Conservation (phyloP, 2,113 vertebrate species). For the Grallaria varia region DNA sequence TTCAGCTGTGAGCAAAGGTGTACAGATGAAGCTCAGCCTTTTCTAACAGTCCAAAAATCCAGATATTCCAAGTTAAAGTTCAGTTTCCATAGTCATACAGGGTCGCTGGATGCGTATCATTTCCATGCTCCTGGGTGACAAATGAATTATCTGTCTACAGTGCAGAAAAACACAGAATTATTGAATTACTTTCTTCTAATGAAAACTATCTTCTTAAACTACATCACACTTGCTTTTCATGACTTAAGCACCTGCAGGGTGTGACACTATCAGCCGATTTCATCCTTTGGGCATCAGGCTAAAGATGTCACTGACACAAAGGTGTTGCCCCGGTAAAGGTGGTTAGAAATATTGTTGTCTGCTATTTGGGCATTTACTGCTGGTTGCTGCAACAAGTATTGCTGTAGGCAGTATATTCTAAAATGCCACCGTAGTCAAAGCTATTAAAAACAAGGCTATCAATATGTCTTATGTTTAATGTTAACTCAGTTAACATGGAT, state of each 20-base stretch:
- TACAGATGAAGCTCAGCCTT: not conserved
- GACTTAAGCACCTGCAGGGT: not conserved
- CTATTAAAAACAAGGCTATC: not conserved
- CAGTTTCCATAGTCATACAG: not conserved
- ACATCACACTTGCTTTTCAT: not conserved
- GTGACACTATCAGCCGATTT: not conserved
- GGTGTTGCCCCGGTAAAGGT: not conserved
- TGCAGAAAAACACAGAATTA: not conserved
- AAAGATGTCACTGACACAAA: not conserved
- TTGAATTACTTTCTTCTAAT: not conserved
- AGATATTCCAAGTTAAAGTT: not conserved
- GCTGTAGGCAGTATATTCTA: not conserved
- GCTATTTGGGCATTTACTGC: not conserved
- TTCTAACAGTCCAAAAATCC: not conserved
- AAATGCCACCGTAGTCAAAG: not conserved
- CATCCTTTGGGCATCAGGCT: not conserved
- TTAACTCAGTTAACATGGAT: slow-evolving; percentile 8
- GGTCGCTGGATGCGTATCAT: accelerated
- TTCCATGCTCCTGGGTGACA: not conserved
- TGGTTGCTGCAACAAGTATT: not conserved
- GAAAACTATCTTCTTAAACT: not conserved
- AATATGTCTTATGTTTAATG: not conserved
- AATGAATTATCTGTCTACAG: not conserved
- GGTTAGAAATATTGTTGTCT: not conserved
- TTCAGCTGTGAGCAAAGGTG: not conserved